A percentile compares a stretch with the other conserved stretches of the same genome.
Conservation (phyloP, 2,113 vertebrate species). For the Silurus meridionalis region DNA sequence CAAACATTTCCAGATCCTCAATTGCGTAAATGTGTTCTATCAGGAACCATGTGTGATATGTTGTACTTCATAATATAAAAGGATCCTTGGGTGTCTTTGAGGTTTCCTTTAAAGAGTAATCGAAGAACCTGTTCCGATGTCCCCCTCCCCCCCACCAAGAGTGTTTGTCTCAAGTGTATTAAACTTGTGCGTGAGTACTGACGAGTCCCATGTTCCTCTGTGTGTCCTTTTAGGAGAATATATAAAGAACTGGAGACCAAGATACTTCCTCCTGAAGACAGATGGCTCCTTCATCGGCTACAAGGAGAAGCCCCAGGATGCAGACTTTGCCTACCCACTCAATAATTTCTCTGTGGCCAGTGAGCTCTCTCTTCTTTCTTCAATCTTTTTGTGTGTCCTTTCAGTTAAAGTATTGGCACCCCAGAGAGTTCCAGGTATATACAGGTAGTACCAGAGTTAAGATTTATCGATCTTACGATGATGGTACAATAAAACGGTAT, state of each 20-base stretch:
- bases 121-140: background rate
- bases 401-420: background rate
- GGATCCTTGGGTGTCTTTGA: background rate
- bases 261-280: conserved; percentile 94
- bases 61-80: background rate
- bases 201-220: background rate
- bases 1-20: background rate
- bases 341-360: conserved; percentile 99
- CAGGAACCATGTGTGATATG: background rate
- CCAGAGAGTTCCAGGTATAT: background rate
- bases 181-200: background rate
- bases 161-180: background rate
- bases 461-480: too few species aligned
- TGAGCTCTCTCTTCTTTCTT: conserved; percentile 63
- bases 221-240: conserved; percentile 82
- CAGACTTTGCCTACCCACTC: conserved; percentile 94
- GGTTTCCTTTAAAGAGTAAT: background rate
- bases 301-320: conserved; percentile 97
- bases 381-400: background rate
- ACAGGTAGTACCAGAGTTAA: too few species aligned
- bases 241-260: conserved; percentile 97
- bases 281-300: conserved; percentile 97
- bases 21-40: background rate
- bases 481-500: too few species aligned
- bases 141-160: too few species aligned